phyloP scores from a whole-genome alignment of 2,888 invertebrate genomes.

The Erpobdella octoculata region DNA sequence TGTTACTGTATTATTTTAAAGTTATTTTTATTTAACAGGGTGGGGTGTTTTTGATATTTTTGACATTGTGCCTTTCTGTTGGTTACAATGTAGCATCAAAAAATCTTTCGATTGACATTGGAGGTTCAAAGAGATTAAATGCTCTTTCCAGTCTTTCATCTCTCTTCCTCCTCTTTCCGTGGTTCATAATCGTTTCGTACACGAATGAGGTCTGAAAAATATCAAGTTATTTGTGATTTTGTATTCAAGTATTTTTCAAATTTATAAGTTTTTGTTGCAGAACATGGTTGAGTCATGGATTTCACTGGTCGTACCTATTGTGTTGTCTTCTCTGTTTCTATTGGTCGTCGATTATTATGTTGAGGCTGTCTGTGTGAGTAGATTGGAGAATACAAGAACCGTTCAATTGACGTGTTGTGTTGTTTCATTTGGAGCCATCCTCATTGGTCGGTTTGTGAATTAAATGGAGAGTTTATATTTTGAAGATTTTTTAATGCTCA shows the following conservation, averaged over 20 bases:
- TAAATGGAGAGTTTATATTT: background rate
- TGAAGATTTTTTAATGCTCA: no score
- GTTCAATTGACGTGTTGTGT: conserved; percentile 52
- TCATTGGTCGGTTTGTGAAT: conserved; percentile 42
- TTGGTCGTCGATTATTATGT: conserved; percentile 56
- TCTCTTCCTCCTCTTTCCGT: conserved; percentile 52
- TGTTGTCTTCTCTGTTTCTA: conserved; percentile 51
- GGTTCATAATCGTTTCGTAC: conserved; percentile 52
- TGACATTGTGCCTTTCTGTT: conserved; percentile 52
- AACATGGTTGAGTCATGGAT: conserved; percentile 43
- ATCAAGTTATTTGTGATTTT: background rate
- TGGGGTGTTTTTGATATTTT: conserved; percentile 54
- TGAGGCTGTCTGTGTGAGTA: conserved; percentile 49
- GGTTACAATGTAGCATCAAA: conserved; percentile 52
- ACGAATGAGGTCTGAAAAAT: conserved; percentile 46
- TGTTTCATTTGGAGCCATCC: conserved; percentile 50
- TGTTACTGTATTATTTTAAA: background rate
- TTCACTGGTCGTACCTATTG: conserved; percentile 45
- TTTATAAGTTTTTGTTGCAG: conserved; percentile 25
- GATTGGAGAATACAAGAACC: conserved; percentile 44
- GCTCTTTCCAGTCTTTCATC: conserved; percentile 54
- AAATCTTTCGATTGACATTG: conserved; percentile 55
- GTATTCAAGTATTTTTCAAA: background rate
- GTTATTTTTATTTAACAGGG: conserved; percentile 44
- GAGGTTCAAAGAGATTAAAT: conserved; percentile 56